phyloP scores from a whole-genome alignment of 1,140 invertebrate genomes.

The Tetramorium alpestre region DNA sequence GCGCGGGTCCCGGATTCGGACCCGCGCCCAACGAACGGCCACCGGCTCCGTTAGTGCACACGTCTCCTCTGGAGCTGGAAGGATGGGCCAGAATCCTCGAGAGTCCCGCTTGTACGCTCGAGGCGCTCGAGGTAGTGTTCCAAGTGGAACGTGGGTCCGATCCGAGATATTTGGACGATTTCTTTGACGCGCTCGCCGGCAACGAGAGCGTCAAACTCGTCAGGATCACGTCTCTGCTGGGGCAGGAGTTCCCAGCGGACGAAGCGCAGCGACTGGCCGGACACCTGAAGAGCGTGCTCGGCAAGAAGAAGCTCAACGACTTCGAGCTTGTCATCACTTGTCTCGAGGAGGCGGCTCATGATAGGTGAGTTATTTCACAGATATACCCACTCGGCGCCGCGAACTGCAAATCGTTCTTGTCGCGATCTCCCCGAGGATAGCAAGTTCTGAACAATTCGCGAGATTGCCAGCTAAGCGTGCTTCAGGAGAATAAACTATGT shows the following conservation, averaged over 20 bases:
- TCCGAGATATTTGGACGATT: constrained; percentile 81
- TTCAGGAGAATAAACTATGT: constrained; percentile 33
- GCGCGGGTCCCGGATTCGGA: constrained; percentile 79
- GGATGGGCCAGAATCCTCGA: constrained; percentile 85
- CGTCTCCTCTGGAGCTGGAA: constrained; percentile 83
- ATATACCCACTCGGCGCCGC: background rate
- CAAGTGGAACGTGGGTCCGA: constrained; percentile 84
- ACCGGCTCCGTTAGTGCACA: constrained; percentile 82
- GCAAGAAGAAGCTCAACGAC: constrained; percentile 84
- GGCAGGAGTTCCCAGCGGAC: constrained; percentile 84
- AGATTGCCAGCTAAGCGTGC: constrained; percentile 10
- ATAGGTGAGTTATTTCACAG: constrained; percentile 75
- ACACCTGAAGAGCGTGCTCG: constrained; percentile 83
- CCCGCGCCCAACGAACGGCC: constrained; percentile 78
- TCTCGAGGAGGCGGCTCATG: constrained; percentile 85
- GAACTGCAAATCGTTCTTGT: background rate
- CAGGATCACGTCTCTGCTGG: constrained; percentile 84
- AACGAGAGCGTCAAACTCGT: constrained; percentile 85
- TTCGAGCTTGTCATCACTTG: constrained; percentile 86
- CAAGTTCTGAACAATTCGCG: background rate
- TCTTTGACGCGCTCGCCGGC: constrained; percentile 83
- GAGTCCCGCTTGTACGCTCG: constrained; percentile 82
- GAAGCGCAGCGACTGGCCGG: constrained; percentile 83
- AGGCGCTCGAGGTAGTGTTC: constrained; percentile 85
- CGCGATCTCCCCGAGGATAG: background rate